These are phyloP conservation scores for Musca vetustissima DNA, from an alignment of 1,140 invertebrate genomes.

Conservation along the genomic window DNA sequence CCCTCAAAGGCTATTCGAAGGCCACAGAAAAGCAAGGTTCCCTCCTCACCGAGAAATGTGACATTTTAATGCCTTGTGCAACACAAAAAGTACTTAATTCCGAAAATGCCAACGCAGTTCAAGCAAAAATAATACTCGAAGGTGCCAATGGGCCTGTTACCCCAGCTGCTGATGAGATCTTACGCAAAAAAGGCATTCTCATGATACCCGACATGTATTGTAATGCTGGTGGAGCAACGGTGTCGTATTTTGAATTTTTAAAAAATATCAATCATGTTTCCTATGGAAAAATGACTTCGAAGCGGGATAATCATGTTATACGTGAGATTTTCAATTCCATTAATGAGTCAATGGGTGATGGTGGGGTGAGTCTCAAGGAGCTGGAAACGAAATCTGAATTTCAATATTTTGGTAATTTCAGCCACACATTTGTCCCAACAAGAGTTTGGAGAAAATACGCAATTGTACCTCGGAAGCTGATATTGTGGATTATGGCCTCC, in stretches of 20 bases:
- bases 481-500: conserved; percentile 80
- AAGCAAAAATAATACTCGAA: conserved; percentile 75
- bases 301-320: conserved; percentile 37
- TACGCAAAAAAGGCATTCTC: conserved; percentile 72
- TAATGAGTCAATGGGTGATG: conserved; percentile 35
- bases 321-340: conserved; percentile 41
- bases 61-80: conserved; percentile 86
- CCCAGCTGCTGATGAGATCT: conserved; percentile 76
- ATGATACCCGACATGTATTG: conserved; percentile 83
- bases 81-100: conserved; percentile 78
- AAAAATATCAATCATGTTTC: conserved; percentile 91
- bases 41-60: conserved; percentile 76
- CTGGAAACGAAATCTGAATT: neutral
- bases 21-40: conserved; percentile 63
- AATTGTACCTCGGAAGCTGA: conserved; percentile 71
- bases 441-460: conserved; percentile 61
- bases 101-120: conserved; percentile 74
- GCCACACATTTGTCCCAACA: conserved; percentile 54
- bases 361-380: neutral
- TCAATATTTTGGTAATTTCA: neutral
- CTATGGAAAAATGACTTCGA: conserved; percentile 81
- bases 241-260: conserved; percentile 91
- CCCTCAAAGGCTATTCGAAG: conserved; percentile 74
- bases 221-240: conserved; percentile 87
- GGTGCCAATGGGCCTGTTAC: conserved; percentile 89